Evolutionary conservation across 2,797 vertebrate species (phyloP).

Genomic region (Chloroceryle inda): DNA sequence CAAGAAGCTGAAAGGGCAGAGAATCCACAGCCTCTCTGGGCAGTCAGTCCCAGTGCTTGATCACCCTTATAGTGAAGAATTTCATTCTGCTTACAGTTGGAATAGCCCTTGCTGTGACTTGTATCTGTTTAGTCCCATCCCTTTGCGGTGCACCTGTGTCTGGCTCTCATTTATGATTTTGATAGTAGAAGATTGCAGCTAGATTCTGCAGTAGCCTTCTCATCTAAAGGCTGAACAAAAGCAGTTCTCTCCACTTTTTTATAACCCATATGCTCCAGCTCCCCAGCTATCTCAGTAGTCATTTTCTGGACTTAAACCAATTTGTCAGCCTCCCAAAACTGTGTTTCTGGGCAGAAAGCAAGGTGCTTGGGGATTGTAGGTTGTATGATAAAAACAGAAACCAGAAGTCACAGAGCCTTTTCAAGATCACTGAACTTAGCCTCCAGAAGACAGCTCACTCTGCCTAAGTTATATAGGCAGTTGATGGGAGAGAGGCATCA

Average conservation of each 20-base stretch:
- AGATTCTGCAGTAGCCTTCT: neutral
- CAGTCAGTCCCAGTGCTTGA: neutral
- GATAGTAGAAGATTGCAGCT: neutral
- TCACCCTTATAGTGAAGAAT: neutral
- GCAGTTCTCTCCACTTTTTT: neutral
- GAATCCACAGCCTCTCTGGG: neutral
- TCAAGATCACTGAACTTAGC: neutral
- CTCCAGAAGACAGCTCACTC: neutral
- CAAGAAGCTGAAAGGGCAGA: neutral
- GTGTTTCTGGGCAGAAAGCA: neutral
- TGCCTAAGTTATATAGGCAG: neutral
- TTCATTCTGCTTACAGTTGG: neutral
- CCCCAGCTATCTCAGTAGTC: neutral
- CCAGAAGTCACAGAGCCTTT: neutral
- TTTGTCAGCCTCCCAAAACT: neutral
- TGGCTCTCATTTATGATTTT: neutral
- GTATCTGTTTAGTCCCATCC: neutral
- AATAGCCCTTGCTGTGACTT: neutral
- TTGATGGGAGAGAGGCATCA: neutral
- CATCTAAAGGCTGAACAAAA: neutral
- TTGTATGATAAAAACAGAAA: neutral
- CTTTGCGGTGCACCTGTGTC: neutral
- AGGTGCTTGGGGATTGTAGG: neutral
- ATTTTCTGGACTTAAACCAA: neutral
- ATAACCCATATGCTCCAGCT: neutral